These are phyloP conservation scores for Chelidonichthys spinosus DNA, from an alignment of 2,797 vertebrate genomes.

Conservation along the genomic window DNA sequence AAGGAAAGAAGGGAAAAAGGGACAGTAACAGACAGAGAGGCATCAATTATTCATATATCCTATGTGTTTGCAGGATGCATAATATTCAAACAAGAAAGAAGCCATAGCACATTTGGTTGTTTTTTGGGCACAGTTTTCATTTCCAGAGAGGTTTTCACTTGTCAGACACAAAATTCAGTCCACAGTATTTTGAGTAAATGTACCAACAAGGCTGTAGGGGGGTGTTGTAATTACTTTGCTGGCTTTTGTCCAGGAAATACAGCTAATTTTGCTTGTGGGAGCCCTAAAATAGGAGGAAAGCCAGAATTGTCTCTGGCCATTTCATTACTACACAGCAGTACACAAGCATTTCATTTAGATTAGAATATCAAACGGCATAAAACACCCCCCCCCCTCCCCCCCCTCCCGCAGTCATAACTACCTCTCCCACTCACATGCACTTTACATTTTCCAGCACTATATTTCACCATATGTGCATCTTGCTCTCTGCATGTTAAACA, in stretches of 20 bases:
- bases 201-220: constrained; percentile 51
- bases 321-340: constrained; percentile 31
- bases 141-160: constrained; percentile 26
- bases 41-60: constrained; percentile 61
- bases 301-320: constrained; percentile 30
- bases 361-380: constrained; percentile 23
- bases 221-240: constrained; percentile 55
- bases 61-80: constrained; percentile 27
- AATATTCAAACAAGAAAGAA: constrained; percentile 37
- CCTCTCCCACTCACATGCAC: neutral
- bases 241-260: constrained; percentile 53
- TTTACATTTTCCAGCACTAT: neutral
- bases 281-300: constrained; percentile 42
- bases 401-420: neutral
- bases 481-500: neutral
- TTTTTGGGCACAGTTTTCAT: constrained; percentile 19
- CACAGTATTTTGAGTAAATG: constrained; percentile 42
- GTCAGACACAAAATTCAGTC: constrained; percentile 35
- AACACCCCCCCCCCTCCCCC: too few species aligned
- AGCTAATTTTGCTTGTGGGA: constrained; percentile 48
- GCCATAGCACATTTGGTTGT: constrained; percentile 1
- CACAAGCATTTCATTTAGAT: constrained; percentile 28
- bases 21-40: constrained; percentile 37
- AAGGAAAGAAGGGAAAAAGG: constrained; percentile 28
- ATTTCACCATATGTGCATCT: neutral